Conservation (phyloP, 2,797 vertebrate species). For the Pipistrellus pygmaeus region DNA sequence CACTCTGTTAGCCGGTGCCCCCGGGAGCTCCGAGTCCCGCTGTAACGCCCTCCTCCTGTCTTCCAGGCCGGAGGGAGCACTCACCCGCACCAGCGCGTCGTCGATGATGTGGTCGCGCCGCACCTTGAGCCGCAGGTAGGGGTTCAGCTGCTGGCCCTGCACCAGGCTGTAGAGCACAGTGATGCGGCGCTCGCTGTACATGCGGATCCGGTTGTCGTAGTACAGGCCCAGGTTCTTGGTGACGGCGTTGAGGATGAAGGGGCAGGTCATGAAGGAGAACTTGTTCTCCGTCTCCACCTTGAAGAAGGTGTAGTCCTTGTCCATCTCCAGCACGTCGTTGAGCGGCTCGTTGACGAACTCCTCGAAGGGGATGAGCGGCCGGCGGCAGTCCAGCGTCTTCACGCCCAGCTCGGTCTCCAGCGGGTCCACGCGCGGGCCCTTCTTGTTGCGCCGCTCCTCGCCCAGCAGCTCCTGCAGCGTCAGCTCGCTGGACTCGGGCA, state of each 20-base stretch:
- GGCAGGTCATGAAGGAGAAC: conserved; percentile 99
- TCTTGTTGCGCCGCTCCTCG: conserved; percentile 96
- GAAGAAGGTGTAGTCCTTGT: conserved; percentile 99
- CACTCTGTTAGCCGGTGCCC: too few species aligned
- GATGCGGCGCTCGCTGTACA: conserved; percentile 99
- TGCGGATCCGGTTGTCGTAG: conserved; percentile 99
- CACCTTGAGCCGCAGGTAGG: conserved; percentile 97
- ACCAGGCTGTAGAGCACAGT: conserved; percentile 98
- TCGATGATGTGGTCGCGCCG: conserved; percentile 99
- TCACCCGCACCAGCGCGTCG: conserved; percentile 97
- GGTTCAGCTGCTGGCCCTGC: conserved; percentile 98
- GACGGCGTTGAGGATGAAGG: conserved; percentile 97
- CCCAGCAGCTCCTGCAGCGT: conserved; percentile 97
- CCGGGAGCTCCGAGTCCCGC: too few species aligned
- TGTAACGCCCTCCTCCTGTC: too few species aligned
- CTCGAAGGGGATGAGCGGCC: conserved; percentile 96
- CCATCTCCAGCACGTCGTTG: conserved; percentile 99
- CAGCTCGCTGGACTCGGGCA: conserved; percentile 94
- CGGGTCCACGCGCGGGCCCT: conserved; percentile 95
- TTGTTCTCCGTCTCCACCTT: conserved; percentile 99
- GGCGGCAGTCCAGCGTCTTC: conserved; percentile 94
- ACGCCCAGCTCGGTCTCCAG: conserved; percentile 96
- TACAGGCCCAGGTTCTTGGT: conserved; percentile 99
- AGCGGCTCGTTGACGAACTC: conserved; percentile 98
- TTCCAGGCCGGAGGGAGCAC: conserved; percentile 76